phyloP scores from a whole-genome alignment of 2,888 invertebrate genomes.

The Ennomos erosarius region DNA sequence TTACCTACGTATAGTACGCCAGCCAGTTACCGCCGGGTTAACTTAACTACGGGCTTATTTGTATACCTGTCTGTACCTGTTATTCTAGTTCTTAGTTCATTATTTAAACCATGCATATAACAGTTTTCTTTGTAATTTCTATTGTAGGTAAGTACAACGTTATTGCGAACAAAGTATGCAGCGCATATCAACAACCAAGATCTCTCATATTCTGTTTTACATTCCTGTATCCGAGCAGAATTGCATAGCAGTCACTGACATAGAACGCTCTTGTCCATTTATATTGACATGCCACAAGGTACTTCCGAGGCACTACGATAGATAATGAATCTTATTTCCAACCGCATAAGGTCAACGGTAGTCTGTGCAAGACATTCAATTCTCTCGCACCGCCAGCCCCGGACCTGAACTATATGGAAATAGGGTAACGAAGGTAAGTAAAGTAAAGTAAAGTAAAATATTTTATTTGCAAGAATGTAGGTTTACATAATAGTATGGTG shows the following conservation, averaged over 20 bases:
- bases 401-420: slow-evolving; percentile 47
- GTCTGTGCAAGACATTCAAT: slow-evolving; percentile 50
- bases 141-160: too few relatives aligned
- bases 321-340: slow-evolving; percentile 19
- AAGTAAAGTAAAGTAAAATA: too few relatives aligned
- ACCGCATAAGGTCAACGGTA: slow-evolving; percentile 19
- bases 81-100: neutral
- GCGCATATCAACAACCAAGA: slow-evolving; percentile 10
- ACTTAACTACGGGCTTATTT: too few relatives aligned
- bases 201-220: slow-evolving; percentile 24
- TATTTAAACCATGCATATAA: too few relatives aligned
- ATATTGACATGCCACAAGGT: slow-evolving; percentile 41
- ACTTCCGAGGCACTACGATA: slow-evolving; percentile 13
- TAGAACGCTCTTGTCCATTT: slow-evolving; percentile 36
- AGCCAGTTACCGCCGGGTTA: too few relatives aligned
- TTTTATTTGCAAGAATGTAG: too few relatives aligned
- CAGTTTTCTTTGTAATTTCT: neutral
- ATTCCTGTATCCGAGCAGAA: slow-evolving; percentile 22
- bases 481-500: too few relatives aligned
- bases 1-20: too few relatives aligned
- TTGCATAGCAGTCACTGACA: slow-evolving; percentile 35
- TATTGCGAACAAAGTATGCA: slow-evolving; percentile 1
- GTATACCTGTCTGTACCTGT: too few relatives aligned
- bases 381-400: slow-evolving; percentile 46
- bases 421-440: slow-evolving; percentile 52